phyloP scores from a whole-genome alignment of 2,888 invertebrate genomes.

The Brachyptera putata region DNA sequence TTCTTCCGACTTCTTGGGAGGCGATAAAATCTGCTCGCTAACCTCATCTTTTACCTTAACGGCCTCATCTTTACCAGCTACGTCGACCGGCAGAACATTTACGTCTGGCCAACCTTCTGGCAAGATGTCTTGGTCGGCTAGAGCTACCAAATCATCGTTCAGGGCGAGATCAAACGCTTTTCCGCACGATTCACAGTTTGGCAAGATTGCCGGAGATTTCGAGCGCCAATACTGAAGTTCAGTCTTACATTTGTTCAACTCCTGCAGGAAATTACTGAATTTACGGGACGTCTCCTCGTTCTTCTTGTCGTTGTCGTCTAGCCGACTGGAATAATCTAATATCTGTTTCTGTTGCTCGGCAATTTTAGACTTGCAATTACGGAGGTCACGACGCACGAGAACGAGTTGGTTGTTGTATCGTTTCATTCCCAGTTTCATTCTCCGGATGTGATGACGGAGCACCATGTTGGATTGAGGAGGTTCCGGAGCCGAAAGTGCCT shows the following conservation, averaged over 20 bases:
- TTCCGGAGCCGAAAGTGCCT: constrained; percentile 1
- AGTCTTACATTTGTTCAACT: constrained; percentile 87
- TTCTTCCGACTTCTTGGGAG: neutral
- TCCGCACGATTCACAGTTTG: constrained; percentile 72
- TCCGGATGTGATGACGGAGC: constrained; percentile 76
- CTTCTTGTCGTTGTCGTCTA: constrained; percentile 87
- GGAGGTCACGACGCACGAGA: constrained; percentile 70
- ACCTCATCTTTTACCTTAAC: neutral
- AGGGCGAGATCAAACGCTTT: constrained; percentile 53
- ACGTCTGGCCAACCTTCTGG: constrained; percentile 42
- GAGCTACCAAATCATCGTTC: constrained; percentile 56
- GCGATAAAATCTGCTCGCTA: neutral
- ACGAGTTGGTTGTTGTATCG: constrained; percentile 79
- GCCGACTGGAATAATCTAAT: constrained; percentile 73
- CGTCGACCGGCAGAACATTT: neutral
- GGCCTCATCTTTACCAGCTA: neutral
- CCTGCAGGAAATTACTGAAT: constrained; percentile 77
- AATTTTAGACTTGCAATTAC: constrained; percentile 75
- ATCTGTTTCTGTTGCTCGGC: constrained; percentile 81
- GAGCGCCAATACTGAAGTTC: constrained; percentile 89
- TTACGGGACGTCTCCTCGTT: constrained; percentile 86
- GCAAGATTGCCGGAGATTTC: constrained; percentile 72
- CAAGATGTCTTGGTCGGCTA: constrained; percentile 53
- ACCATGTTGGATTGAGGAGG: constrained; percentile 79
- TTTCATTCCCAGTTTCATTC: constrained; percentile 87